Evolutionary conservation across 2,797 vertebrate genomes (phyloP), one percentile per base, ranked within the genome.

Genomic region (Loris lydekkerianus): DNA sequence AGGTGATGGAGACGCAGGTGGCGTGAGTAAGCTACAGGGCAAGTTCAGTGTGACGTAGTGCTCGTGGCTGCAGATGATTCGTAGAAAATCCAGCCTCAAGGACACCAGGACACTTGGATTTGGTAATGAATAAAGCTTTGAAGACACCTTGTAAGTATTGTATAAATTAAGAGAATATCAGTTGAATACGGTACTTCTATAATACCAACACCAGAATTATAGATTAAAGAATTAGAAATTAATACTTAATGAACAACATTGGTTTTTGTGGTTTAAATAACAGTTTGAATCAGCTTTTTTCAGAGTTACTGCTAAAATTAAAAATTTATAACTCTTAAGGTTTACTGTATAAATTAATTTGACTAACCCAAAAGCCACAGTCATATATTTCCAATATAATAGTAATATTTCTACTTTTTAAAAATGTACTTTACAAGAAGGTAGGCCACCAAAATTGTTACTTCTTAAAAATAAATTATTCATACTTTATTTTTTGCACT

Each of bases 41-140:
- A 99, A 98, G 95, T 99, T 99, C 63, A 99, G 98, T 40, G 99
- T 99, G 94, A 99, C 99, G 0, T 99, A 99, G 98, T 99, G 99
- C 93, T 99, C 99, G 0, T 99, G 99, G 97, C 99, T 99, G 97
- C 99, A 99, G 88, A 99, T 97, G 21, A 99, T 99, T 96, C 99
- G 98, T 96, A 99, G 98, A 97, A 99, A 99, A 98, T 99, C 99
- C 89, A 99, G 98, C 97, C 99, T 99, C 98, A 99, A 96, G 75
- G 99, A 99, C 56, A 99, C 99, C 97, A 99, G 97, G 82, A 97
- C 98, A 86, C 99, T 99, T 67, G 99, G 99, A 97, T 99, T 99
- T 97, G 99, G 98, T 88, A 99, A 98, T 49, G 99, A 97, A 77
- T 99, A 99, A 82, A 99, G 98, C 98, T 99, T 99, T 69, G 99